phyloP scores from a whole-genome alignment of 2,797 vertebrate genomes.

The Podarcis siculus region DNA sequence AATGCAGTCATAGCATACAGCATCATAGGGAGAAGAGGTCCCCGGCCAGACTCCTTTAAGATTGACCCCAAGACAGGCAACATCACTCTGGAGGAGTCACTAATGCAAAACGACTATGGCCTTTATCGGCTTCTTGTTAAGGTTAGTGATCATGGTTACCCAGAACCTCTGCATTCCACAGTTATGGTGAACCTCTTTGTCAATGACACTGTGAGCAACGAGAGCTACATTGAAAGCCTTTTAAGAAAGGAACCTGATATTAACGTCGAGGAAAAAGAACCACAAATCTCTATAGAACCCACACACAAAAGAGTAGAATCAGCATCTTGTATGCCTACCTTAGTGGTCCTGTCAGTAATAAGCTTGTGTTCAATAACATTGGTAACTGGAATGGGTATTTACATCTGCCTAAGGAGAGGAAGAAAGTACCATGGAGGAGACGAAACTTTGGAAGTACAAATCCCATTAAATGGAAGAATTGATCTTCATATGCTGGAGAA shows the following conservation, averaged over 20 bases:
- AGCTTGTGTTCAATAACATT: constrained; percentile 88
- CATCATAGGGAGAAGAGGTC: constrained; percentile 94
- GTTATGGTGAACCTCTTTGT: constrained; percentile 98
- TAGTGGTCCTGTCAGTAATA: constrained; percentile 88
- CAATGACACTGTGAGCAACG: constrained; percentile 97
- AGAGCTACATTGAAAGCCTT: constrained; percentile 94
- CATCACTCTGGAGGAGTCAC: constrained; percentile 92
- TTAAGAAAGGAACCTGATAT: constrained; percentile 90
- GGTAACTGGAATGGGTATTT: constrained; percentile 88
- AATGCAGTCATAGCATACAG: constrained; percentile 98
- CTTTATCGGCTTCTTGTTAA: constrained; percentile 95
- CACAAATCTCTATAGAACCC: constrained; percentile 84
- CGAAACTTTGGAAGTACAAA: constrained; percentile 87
- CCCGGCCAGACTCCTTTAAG: constrained; percentile 90
- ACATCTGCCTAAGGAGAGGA: constrained; percentile 88
- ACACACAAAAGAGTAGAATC: constrained; percentile 80
- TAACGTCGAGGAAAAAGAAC: constrained; percentile 89
- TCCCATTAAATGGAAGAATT: constrained; percentile 91
- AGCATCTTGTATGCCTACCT: constrained; percentile 85
- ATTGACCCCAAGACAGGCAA: constrained; percentile 97
- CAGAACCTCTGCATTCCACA: constrained; percentile 92
- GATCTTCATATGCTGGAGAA: constrained; percentile 85
- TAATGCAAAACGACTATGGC: constrained; percentile 89
- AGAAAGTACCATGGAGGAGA: constrained; percentile 85
- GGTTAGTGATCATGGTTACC: constrained; percentile 96